Conservation (phyloP, 2,888 invertebrate genomes). For the Ormyrus thymus region DNA sequence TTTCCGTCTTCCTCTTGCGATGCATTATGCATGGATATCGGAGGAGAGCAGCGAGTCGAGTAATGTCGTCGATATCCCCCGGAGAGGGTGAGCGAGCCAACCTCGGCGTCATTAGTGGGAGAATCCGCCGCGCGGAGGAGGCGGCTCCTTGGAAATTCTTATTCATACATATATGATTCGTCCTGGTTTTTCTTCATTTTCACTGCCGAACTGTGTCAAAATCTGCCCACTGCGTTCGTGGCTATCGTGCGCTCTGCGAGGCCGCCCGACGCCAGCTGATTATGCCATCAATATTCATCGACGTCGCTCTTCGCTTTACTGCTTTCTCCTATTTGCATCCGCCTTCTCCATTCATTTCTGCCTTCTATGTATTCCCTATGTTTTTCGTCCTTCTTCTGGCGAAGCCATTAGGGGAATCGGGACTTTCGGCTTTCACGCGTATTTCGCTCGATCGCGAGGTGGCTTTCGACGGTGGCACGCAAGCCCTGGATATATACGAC, state of each 20-base stretch:
- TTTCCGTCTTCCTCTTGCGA: not conserved
- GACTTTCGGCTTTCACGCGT: not conserved
- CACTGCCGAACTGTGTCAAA: conserved; percentile 5
- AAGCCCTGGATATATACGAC: too few relatives aligned
- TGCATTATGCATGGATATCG: conserved; percentile 26
- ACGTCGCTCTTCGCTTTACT: conserved; percentile 21
- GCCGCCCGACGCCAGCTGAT: conserved; percentile 29
- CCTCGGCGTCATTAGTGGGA: conserved; percentile 18
- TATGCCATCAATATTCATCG: conserved; percentile 43
- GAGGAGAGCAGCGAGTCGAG: not conserved
- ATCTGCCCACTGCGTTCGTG: not conserved
- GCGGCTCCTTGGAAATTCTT: not conserved
- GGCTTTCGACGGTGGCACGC: too few relatives aligned
- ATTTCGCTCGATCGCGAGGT: too few relatives aligned
- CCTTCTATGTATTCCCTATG: not conserved
- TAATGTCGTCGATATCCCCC: conserved; percentile 20
- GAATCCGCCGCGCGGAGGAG: not conserved
- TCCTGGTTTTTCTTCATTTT: conserved; percentile 3
- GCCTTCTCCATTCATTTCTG: not conserved
- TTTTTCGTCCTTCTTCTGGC: not conserved
- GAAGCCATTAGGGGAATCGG: not conserved
- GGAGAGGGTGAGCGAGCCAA: not conserved
- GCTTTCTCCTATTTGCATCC: not conserved
- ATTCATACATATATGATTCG: conserved; percentile 18
- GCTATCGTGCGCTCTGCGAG: not conserved